Conservation (phyloP, 2,113 vertebrate species). For the Caretta caretta region DNA sequence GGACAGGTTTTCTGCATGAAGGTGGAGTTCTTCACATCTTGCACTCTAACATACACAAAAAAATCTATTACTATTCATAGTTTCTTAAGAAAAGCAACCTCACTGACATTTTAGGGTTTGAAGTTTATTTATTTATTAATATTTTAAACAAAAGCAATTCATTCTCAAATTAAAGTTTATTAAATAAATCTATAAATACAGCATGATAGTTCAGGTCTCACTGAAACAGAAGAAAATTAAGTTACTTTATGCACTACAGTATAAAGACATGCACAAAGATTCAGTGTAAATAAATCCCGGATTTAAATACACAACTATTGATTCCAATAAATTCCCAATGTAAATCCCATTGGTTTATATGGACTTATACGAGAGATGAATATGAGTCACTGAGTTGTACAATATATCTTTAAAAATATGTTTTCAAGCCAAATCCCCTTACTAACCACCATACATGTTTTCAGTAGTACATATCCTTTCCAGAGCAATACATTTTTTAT, state of each 20-base stretch:
- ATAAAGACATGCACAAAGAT: background rate
- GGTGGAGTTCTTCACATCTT: slow-evolving; percentile 96
- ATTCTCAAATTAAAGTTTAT: background rate
- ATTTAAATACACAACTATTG: background rate
- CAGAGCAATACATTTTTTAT: background rate
- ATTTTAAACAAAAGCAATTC: background rate
- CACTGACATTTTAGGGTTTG: background rate
- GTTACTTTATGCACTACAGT: background rate
- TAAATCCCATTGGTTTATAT: background rate
- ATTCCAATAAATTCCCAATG: background rate
- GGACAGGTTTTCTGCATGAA: slow-evolving; percentile 97
- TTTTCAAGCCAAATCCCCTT: background rate
- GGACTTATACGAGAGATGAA: background rate
- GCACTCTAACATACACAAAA: slow-evolving; percentile 81
- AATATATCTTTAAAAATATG: background rate
- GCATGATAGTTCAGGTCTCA: rapidly evolving
- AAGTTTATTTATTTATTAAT: background rate
- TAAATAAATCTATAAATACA: background rate
- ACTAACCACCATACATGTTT: background rate
- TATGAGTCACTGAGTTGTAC: background rate
- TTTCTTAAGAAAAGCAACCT: background rate
- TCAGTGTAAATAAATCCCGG: background rate
- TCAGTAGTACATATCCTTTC: background rate
- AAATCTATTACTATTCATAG: slow-evolving; percentile 13
- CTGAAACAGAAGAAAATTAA: background rate